These are phyloP conservation scores for Cremastinae sp. DNA, from an alignment of 2,888 invertebrate genomes.

Conservation along the genomic window DNA sequence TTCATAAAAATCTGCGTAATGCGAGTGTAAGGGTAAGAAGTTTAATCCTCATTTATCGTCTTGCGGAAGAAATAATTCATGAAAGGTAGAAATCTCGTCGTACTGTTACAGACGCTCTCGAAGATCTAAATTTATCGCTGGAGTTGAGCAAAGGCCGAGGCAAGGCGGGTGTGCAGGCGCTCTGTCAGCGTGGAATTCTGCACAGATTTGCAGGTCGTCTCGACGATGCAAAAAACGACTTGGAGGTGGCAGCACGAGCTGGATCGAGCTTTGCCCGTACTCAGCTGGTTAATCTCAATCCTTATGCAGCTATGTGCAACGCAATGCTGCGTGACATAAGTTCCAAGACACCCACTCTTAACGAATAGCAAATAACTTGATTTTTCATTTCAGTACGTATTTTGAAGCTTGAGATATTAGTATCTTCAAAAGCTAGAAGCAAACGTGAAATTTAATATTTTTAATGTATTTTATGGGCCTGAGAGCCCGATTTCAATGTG, in stretches of 20 bases:
- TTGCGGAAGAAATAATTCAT: too few relatives aligned
- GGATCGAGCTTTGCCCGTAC: conserved; percentile 94
- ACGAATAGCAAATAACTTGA: background rate
- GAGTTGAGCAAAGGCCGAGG: conserved; percentile 84
- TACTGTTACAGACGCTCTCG: conserved; percentile 89
- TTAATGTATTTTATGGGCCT: too few relatives aligned
- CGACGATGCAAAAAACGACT: conserved; percentile 88
- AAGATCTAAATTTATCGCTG: conserved; percentile 89
- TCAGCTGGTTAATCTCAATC: conserved; percentile 92
- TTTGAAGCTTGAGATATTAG: too few relatives aligned
- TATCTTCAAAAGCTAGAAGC: too few relatives aligned
- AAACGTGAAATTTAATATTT: too few relatives aligned
- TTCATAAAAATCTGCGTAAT: too few relatives aligned
- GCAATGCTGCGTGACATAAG: conserved; percentile 94
- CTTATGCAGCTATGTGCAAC: conserved; percentile 97
- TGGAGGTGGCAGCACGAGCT: conserved; percentile 88
- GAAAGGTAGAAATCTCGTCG: too few relatives aligned
- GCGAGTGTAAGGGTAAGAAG: too few relatives aligned
- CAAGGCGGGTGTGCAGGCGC: conserved; percentile 87
- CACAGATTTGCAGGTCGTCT: conserved; percentile 86
- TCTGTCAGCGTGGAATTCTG: conserved; percentile 92
- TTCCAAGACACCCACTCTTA: conserved; percentile 78
- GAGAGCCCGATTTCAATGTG: conserved; percentile 64
- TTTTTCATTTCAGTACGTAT: too few relatives aligned
- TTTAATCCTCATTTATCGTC: too few relatives aligned